A percentile compares a stretch with the other conserved stretches of the same genome.
These are phyloP conservation scores for Melanerpes formicivorus DNA, from an alignment of 2,113 vertebrate genomes.

Conservation along the genomic window DNA sequence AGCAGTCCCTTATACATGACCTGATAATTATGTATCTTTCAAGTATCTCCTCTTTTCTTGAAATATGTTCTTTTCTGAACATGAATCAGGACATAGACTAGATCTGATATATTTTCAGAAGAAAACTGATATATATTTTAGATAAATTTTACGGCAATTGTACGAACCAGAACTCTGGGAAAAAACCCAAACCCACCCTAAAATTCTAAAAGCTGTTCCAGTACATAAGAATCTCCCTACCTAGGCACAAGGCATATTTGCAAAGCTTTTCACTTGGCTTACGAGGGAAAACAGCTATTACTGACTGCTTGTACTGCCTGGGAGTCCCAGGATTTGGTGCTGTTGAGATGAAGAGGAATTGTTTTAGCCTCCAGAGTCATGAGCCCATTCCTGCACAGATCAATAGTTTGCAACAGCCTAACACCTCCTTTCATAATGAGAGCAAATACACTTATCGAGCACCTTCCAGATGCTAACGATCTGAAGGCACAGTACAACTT, in stretches of 20 bases:
- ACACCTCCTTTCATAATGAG: not conserved
- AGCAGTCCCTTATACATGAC: not conserved
- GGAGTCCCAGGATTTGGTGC: not conserved
- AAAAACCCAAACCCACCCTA: not conserved
- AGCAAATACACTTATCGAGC: not conserved
- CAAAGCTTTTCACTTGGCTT: not conserved
- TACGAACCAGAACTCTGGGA: not conserved
- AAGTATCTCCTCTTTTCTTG: not conserved
- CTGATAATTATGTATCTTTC: not conserved
- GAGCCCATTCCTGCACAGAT: not conserved
- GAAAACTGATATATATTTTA: not conserved
- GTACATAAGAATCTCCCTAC: not conserved
- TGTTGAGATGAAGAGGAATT: not conserved
- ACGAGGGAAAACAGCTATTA: not conserved
- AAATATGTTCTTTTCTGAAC: not conserved
- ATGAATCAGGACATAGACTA: not conserved
- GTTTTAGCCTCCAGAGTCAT: not conserved
- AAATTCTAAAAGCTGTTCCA: not conserved
- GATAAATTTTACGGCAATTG: not conserved
- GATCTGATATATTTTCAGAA: not conserved
- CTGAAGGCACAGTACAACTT: fast-evolving
- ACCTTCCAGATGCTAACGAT: fast-evolving
- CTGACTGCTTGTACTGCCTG: not conserved
- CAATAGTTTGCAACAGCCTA: not conserved
- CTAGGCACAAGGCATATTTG: not conserved